A percentile compares a stretch with the other conserved stretches of the same genome.
These are phyloP conservation scores for Neomorphus geoffroyi DNA, from an alignment of 2,797 vertebrate species.

Conservation along the genomic window DNA sequence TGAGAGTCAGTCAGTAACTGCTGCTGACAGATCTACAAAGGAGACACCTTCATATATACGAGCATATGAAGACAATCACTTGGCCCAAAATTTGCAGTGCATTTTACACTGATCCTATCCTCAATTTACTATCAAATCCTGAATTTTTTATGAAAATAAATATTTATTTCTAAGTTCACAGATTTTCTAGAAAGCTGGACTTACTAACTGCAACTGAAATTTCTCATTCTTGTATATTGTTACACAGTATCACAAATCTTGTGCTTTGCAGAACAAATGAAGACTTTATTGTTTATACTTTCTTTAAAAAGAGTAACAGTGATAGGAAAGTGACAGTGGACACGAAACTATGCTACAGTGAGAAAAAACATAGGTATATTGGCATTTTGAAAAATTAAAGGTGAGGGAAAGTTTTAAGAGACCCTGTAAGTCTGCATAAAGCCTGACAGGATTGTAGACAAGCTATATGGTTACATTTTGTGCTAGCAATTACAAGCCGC, in stretches of 20 bases:
- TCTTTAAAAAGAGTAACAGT: not conserved
- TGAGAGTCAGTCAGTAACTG: not conserved
- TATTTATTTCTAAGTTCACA: not conserved
- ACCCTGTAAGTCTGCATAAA: not conserved
- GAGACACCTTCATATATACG: not conserved
- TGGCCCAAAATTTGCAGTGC: not conserved
- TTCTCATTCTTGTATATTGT: not conserved
- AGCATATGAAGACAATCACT: not conserved
- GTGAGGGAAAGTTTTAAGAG: not conserved
- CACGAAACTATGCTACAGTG: not conserved
- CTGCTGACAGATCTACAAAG: not conserved
- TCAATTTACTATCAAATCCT: not conserved
- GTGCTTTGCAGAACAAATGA: not conserved
- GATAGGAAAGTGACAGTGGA: not conserved
- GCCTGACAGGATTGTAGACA: not conserved
- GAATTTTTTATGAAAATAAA: not conserved
- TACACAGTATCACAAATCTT: not conserved
- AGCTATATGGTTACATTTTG: not conserved
- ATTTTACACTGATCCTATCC: not conserved
- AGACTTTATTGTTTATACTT: not conserved
- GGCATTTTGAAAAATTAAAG: not conserved
- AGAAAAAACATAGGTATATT: not conserved
- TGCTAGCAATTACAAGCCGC: not conserved
- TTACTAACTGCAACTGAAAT: not conserved
- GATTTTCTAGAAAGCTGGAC: not conserved